Base-by-base conservation (phyloP, 2,113 vertebrate species). In the Gadus chalcogrammus region DNA sequence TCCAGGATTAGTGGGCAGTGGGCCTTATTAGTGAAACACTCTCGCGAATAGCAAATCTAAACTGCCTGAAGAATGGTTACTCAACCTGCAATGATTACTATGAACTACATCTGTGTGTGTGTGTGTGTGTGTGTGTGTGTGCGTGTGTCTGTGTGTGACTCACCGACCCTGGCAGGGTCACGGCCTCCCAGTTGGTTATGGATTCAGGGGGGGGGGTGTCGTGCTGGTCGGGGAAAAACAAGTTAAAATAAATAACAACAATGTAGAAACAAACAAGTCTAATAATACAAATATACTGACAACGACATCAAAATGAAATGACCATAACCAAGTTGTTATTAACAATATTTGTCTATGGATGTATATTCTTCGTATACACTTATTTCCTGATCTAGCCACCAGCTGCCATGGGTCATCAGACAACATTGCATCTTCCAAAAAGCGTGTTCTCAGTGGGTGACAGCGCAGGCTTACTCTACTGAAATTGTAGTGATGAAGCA, bases 121-220 rank as follows among this genome's bases (percentile, higher is more conserved):
- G 22, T 31, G 48, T 68, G 55, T 16, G n/a, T 67, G 60, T 20
- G 20, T 20, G 20, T 71, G 31, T 35, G 59, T 15, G 20, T 17
- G 12, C 61, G 42, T 28, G 68, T 59, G 31, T 62, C 63, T 62
- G 24, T 61, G 24, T 12, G 35, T 15, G 70, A 83, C 86, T 84
- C 64, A 90, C 89, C 86, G 15, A 69, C 76, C 86, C 66, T 13
- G 64, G 65, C 59, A 60, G 5, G 1, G 85, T 83, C 63, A 82
- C 77, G 3, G 78, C 79, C 68, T 86, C 87, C 84, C 82, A 88
- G 79, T 89, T 90, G 65, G 64, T 84, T 20, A 78, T 81, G 48
- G 80, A 83, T 22, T 80, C 78, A 70, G 82, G 72, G 38, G 76
- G 53, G 61, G 76, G 64, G 28, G 78, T n/a, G 11, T 83, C 79